These are phyloP conservation scores for Diplosoma virens DNA, from an alignment of 23 tunicate genomes.

Conservation along the genomic window DNA sequence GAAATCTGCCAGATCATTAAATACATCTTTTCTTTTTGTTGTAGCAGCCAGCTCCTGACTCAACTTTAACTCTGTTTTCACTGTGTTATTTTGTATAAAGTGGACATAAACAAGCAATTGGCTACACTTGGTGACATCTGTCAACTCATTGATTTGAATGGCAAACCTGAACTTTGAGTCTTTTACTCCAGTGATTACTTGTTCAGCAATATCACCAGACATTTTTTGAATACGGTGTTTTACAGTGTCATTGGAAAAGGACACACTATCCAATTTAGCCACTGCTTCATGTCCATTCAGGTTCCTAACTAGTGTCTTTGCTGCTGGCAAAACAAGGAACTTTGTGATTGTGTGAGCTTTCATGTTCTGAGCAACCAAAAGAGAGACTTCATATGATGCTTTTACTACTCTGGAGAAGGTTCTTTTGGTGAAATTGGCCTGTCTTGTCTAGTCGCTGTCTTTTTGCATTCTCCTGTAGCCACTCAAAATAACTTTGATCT, in stretches of 20 bases:
- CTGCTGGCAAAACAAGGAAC: constrained; percentile 70
- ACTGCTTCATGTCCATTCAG: too few relatives aligned
- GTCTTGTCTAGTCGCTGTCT: constrained; percentile 33
- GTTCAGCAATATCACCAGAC: constrained; percentile 61
- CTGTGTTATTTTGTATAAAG: constrained; percentile 40
- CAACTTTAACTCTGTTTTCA: constrained; percentile 58
- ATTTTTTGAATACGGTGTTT: constrained; percentile 59
- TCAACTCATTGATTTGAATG: constrained; percentile 60
- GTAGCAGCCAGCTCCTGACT: constrained; percentile 55
- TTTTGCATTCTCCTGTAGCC: constrained; percentile 29
- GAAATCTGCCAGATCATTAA: constrained; percentile 40
- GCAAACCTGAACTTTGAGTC: constrained; percentile 51
- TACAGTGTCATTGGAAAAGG: constrained; percentile 57
- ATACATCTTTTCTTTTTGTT: constrained; percentile 43
- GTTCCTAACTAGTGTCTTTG: constrained; percentile 46
- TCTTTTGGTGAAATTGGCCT: constrained; percentile 21
- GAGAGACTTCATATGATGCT: constrained; percentile 79
- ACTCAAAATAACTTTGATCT: constrained; percentile 38
- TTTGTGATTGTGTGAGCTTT: constrained; percentile 66
- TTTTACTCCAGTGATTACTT: constrained; percentile 65
- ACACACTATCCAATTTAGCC: constrained; percentile 52
- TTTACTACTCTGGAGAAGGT: constrained; percentile 42
- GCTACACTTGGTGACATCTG: constrained; percentile 50
- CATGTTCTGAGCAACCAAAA: constrained; percentile 63
- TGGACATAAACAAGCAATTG: constrained; percentile 65